Conservation (phyloP, 2,797 vertebrate species). For the Coreius guichenoti region DNA sequence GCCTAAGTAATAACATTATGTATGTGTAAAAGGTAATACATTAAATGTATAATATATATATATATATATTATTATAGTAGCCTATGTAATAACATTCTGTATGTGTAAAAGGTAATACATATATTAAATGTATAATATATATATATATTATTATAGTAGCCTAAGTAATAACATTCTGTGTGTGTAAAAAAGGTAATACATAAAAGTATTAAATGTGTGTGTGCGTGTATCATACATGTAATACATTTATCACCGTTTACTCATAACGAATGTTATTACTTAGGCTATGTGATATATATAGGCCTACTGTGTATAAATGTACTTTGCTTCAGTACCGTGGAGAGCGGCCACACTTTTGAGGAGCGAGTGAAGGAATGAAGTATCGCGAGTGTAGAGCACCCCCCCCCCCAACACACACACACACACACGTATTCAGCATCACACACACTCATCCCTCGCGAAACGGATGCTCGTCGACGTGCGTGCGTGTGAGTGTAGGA, state of each 20-base stretch:
- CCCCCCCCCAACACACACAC: too few species aligned
- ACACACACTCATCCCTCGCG: slow-evolving; percentile 45
- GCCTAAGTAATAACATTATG: too few species aligned
- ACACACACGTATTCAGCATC: slow-evolving; percentile 58
- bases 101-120: too few species aligned
- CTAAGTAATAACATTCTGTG: neutral
- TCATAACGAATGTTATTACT: neutral
- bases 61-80: too few species aligned
- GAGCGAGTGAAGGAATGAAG: slow-evolving; percentile 6
- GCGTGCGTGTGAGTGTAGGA: slow-evolving; percentile 64
- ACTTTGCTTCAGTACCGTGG: slow-evolving; percentile 67
- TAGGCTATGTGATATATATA: neutral
- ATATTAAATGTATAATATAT: neutral
- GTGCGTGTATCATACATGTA: neutral
- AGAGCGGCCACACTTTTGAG: slow-evolving; percentile 53
- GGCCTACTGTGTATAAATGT: too few species aligned
- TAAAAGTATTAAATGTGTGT: neutral
- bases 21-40: too few species aligned
- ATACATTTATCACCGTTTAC: neutral
- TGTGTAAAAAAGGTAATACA: neutral
- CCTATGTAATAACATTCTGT: neutral
- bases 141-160: too few species aligned
- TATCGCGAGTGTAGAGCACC: slow-evolving; percentile 47
- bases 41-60: neutral
- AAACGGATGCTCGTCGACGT: slow-evolving; percentile 61